Percentiles rank a stretch among this genome's conserved stretches.
Conservation (phyloP, 2,888 invertebrate genomes). For the Drosophila siamana region DNA sequence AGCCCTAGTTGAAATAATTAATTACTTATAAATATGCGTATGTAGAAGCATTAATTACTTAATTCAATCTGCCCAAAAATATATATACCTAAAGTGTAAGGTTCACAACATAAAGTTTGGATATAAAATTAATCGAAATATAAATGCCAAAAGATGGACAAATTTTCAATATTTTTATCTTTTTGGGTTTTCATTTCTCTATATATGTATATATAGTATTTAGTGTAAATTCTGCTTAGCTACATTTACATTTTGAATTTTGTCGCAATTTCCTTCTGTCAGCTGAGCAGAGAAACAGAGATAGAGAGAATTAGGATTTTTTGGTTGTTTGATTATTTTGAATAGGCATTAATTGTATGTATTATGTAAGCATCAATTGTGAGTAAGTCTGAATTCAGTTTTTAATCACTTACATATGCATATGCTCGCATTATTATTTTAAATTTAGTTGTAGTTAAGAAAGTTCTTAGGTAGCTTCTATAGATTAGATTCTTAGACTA, state of each 20-base stretch:
- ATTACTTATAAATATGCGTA: conserved; percentile 15
- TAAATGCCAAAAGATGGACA: conserved; percentile 48
- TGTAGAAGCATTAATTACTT: conserved; percentile 27
- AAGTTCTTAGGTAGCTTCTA: conserved; percentile 38
- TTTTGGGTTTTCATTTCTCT: conserved; percentile 9
- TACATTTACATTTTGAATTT: conserved; percentile 8
- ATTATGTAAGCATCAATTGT: conserved; percentile 42
- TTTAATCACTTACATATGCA: conserved; percentile 37
- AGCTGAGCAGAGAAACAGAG: conserved; percentile 35
- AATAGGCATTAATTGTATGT: conserved; percentile 21
- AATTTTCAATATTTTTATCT: conserved; percentile 13
- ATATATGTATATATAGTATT: conserved; percentile 5
- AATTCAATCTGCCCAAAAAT: conserved; percentile 19
- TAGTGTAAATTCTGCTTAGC: conserved; percentile 19
- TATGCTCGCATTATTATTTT: conserved; percentile 8
- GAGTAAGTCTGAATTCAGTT: conserved; percentile 51
- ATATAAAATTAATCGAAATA: conserved; percentile 33
- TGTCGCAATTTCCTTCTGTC: conserved; percentile 8
- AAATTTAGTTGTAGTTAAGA: conserved; percentile 41
- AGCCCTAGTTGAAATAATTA: conserved; percentile 32
- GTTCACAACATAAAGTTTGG: conserved; percentile 35
- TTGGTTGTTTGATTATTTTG: conserved; percentile 19
- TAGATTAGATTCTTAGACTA: conserved; percentile 44
- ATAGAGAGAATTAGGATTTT: conserved; percentile 12
- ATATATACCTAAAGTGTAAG: conserved; percentile 20